A percentile compares a stretch with the other conserved stretches of the same genome.
Conservation (phyloP, 2,113 vertebrate genomes). For the Scomber japonicus region DNA sequence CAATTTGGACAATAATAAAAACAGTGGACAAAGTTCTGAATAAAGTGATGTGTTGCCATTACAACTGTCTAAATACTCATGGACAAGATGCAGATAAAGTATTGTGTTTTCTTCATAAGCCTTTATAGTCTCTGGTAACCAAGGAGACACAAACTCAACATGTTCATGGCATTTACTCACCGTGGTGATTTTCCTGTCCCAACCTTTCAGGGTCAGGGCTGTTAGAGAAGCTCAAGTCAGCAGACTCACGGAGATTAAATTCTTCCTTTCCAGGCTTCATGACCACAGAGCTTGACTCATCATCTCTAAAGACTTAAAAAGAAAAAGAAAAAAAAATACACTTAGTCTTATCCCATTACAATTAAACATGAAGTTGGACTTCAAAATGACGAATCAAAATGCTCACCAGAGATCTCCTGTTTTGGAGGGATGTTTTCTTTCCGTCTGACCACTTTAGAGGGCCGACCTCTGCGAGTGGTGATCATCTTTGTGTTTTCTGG, state of each 20-base stretch:
- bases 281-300: constrained; percentile 24
- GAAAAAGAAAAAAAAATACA: background rate
- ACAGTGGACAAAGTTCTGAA: background rate
- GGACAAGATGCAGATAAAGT: no score
- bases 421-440: constrained; percentile 35
- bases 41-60: background rate
- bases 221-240: constrained; percentile 31
- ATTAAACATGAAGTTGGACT: background rate
- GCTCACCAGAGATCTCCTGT: constrained; percentile 51
- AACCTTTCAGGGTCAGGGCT: constrained; percentile 4
- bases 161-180: constrained; percentile 34
- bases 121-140: no score
- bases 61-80: background rate
- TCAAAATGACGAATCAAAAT: background rate
- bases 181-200: constrained; percentile 31
- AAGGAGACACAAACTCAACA: background rate
- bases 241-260: background rate
- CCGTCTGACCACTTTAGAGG: background rate
- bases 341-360: background rate
- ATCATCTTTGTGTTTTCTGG: constrained; percentile 29
- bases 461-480: constrained; percentile 62
- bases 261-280: constrained; percentile 18
- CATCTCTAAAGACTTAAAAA: constrained; percentile 60
- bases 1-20: background rate
- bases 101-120: background rate